phyloP scores from a whole-genome alignment of 1,140 invertebrate genomes.

The Rhyzopertha dominica region DNA sequence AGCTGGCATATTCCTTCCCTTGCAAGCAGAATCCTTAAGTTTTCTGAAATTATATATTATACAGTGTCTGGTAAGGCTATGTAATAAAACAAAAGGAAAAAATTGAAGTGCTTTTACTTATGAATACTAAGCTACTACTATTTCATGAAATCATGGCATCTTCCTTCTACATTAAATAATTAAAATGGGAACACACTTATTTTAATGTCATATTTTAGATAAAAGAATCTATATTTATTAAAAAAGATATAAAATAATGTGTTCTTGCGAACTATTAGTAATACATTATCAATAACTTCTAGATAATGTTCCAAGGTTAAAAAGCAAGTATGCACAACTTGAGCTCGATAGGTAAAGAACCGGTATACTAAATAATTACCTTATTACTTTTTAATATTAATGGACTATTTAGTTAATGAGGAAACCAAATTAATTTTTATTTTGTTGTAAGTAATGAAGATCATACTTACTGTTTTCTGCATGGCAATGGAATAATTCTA shows the following conservation, averaged over 20 bases:
- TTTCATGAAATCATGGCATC: too few relatives aligned
- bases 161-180: too few relatives aligned
- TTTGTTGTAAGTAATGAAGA: conserved; percentile 12
- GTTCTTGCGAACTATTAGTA: too few relatives aligned
- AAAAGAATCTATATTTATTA: too few relatives aligned
- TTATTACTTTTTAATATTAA: conserved; percentile 8
- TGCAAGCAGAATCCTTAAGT: conserved; percentile 69
- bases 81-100: conserved; percentile 5
- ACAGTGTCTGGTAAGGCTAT: background rate
- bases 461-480: conserved; percentile 62
- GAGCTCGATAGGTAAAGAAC: too few relatives aligned
- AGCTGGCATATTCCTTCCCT: conserved; percentile 69
- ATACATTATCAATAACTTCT: background rate
- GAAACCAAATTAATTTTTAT: background rate
- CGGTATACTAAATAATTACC: too few relatives aligned
- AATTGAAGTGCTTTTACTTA: too few relatives aligned
- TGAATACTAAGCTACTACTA: too few relatives aligned
- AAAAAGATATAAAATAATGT: too few relatives aligned
- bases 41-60: conserved; percentile 52
- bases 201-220: too few relatives aligned
- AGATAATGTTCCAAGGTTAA: background rate
- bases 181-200: too few relatives aligned
- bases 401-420: conserved; percentile 8
- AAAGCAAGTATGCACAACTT: background rate
- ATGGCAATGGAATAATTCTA: conserved; percentile 70